Conservation (phyloP, 2,113 vertebrate genomes). For the Epinephelus fuscoguttatus region DNA sequence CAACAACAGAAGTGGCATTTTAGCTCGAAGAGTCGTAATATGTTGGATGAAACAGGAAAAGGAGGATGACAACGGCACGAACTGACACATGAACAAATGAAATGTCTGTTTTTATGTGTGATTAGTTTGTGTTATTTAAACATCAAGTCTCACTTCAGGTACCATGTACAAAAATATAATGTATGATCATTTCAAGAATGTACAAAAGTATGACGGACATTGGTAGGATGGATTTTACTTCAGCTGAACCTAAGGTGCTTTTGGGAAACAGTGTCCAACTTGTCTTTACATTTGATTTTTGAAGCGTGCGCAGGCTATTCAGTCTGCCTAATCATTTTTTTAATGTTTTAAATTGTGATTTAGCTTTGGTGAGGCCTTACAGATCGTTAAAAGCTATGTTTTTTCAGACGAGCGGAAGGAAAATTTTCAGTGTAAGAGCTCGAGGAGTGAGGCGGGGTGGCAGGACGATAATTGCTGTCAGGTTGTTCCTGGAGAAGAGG, state of each 20-base stretch:
- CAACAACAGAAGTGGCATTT: neutral
- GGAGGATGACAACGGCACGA: neutral
- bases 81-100: neutral
- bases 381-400: conserved; percentile 13
- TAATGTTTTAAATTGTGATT: neutral
- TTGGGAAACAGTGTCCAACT: neutral
- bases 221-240: neutral
- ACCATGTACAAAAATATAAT: no score
- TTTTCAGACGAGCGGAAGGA: neutral
- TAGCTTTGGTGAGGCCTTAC: neutral
- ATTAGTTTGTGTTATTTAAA: no score
- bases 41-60: neutral
- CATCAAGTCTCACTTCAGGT: no score
- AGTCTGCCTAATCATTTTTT: neutral
- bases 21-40: neutral
- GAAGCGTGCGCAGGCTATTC: neutral
- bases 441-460: neutral
- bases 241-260: neutral
- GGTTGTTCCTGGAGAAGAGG: neutral
- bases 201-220: neutral
- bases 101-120: no score
- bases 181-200: no score
- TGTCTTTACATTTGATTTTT: neutral
- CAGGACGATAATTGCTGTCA: conserved; percentile 4
- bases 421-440: neutral